phyloP scores from a whole-genome alignment of 2,888 invertebrate species.

The Euclidia mi region DNA sequence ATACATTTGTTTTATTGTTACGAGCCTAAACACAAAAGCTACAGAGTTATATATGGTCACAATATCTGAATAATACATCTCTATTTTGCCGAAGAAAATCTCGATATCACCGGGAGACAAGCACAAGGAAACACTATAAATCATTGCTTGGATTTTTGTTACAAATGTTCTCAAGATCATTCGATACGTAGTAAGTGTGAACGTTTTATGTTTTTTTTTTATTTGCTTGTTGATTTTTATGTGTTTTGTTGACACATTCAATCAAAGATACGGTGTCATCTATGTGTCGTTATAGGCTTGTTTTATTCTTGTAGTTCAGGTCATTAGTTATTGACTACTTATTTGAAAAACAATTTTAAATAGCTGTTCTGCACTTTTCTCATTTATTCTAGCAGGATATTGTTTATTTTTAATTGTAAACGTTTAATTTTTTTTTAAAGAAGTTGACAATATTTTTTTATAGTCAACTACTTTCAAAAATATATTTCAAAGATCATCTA shows the following conservation, averaged over 20 bases:
- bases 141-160: slow-evolving; percentile 60
- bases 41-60: slow-evolving; percentile 40
- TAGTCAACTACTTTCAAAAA: too few relatives aligned
- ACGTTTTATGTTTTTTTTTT: slow-evolving; percentile 9
- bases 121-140: slow-evolving; percentile 68
- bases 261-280: not conserved
- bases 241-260: slow-evolving; percentile 2
- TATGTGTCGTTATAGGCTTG: not conserved
- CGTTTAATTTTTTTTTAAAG: too few relatives aligned
- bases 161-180: slow-evolving; percentile 52
- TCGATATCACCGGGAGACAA: slow-evolving; percentile 59
- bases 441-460: too few relatives aligned
- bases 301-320: not conserved
- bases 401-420: too few relatives aligned
- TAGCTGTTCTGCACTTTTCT: too few relatives aligned
- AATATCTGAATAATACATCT: slow-evolving; percentile 55
- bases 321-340: too few relatives aligned
- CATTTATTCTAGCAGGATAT: too few relatives aligned
- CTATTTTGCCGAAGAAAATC: slow-evolving; percentile 59
- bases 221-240: slow-evolving; percentile 2
- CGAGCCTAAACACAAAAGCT: slow-evolving; percentile 54
- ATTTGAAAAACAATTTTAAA: too few relatives aligned
- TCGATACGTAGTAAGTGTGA: slow-evolving; percentile 40
- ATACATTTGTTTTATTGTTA: slow-evolving; percentile 58
- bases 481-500: too few relatives aligned